A percentile compares a stretch with the other conserved stretches of the same genome.
These are phyloP conservation scores for Ctenopoma multispine DNA, from an alignment of 2,797 vertebrate species.

Conservation along the genomic window DNA sequence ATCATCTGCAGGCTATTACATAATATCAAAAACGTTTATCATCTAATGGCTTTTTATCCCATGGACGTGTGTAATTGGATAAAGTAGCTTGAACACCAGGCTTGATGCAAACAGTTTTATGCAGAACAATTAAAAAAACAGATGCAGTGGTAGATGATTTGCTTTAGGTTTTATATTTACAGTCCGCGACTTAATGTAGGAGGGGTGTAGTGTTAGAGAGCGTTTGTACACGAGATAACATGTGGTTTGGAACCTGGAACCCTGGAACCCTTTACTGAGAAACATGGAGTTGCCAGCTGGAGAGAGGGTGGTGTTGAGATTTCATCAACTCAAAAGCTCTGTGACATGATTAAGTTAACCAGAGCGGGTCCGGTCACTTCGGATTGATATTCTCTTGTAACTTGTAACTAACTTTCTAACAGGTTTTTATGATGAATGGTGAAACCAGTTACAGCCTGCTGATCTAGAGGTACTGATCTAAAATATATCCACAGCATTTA, in stretches of 20 bases:
- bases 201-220: slow-evolving; percentile 51
- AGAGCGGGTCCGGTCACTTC: slow-evolving; percentile 31
- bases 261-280: slow-evolving; percentile 65
- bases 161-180: slow-evolving; percentile 14
- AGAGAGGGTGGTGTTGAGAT: slow-evolving; percentile 55
- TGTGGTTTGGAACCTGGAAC: slow-evolving; percentile 70
- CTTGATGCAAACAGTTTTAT: slow-evolving; percentile 4
- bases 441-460: neutral
- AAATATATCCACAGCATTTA: neutral
- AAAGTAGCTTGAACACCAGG: slow-evolving; percentile 9
- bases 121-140: slow-evolving; percentile 15
- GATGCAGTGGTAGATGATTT: slow-evolving; percentile 12
- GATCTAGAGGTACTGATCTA: neutral
- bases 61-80: slow-evolving; percentile 43
- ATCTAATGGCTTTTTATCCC: slow-evolving; percentile 44
- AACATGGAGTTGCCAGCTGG: slow-evolving; percentile 70
- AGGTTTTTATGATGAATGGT: too few species aligned
- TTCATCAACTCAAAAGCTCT: slow-evolving; percentile 74
- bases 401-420: neutral
- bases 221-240: slow-evolving; percentile 59
- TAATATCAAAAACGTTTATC: slow-evolving; percentile 46
- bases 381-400: too few species aligned
- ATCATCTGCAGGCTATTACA: slow-evolving; percentile 47
- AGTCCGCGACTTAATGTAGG: slow-evolving; percentile 45
- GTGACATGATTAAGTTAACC: slow-evolving; percentile 62